A percentile compares a stretch with the other conserved stretches of the same genome.
Conservation (phyloP, 2,113 vertebrate species). For the Antechinus flavipes region DNA sequence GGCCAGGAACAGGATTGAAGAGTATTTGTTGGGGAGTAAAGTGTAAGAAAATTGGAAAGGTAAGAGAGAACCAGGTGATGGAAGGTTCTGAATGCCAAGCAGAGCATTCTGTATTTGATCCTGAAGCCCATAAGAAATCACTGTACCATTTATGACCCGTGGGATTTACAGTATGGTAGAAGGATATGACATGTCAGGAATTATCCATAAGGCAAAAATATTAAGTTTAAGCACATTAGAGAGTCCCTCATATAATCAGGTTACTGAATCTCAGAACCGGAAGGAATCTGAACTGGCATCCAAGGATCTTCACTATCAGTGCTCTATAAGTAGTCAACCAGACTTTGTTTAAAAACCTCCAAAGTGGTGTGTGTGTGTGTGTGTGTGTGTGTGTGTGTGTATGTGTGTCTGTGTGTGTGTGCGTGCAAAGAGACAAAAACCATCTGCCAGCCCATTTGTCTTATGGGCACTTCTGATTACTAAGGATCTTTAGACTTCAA, state of each 20-base stretch:
- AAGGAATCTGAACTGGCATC: background rate
- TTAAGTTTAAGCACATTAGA: background rate
- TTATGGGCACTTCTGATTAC: background rate
- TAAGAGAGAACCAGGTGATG: too few relatives aligned
- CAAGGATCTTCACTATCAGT: background rate
- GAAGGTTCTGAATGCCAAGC: too few relatives aligned
- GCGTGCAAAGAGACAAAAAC: background rate
- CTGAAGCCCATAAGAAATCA: background rate
- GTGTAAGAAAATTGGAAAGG: too few relatives aligned
- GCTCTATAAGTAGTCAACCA: background rate
- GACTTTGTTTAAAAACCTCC: background rate
- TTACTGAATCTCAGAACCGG: background rate
- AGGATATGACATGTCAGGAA: background rate
- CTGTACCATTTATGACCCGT: background rate
- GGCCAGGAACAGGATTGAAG: too few relatives aligned
- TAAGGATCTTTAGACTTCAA: background rate
- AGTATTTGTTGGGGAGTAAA: too few relatives aligned
- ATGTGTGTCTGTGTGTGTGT: too few relatives aligned
- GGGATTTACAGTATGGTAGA: background rate
- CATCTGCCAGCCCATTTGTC: background rate
- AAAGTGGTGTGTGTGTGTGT: background rate
- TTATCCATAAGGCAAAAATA: background rate
- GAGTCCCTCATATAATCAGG: background rate
- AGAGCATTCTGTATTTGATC: too few relatives aligned
- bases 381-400: too few relatives aligned